Evolutionary conservation across 2,113 vertebrate species (phyloP).

Genomic region (Chaetodon auriga): DNA sequence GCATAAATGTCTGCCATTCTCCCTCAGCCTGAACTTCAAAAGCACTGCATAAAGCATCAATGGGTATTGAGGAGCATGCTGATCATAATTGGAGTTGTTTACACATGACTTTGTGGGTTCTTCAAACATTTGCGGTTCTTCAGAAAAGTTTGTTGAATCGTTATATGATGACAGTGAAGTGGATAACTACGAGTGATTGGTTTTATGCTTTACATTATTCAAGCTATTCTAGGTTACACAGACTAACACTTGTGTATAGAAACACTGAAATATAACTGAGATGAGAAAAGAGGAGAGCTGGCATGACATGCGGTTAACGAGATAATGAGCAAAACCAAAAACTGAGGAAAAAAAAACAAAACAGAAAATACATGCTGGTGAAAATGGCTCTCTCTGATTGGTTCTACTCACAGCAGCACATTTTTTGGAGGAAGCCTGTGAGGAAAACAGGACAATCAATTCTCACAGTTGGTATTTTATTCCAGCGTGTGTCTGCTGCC

Average conservation of each 20-base stretch:
- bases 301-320: no score
- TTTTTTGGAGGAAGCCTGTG: background rate
- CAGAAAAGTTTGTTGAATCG: background rate
- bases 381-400: background rate
- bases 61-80: background rate
- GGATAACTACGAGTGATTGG: no score
- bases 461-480: background rate
- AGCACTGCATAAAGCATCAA: background rate
- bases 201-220: no score
- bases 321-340: no score
- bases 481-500: background rate
- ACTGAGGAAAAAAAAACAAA: background rate
- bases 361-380: no score
- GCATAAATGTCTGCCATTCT: background rate
- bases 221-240: no score
- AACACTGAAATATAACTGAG: background rate
- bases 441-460: slow-evolving; percentile 3
- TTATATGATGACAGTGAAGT: no score
- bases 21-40: background rate
- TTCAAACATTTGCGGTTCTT: background rate
- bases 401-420: background rate
- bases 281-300: background rate
- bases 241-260: background rate
- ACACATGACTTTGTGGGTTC: background rate
- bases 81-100: background rate